Conservation (phyloP, 2,888 invertebrate species). For the Drosophila flavopinicola region DNA sequence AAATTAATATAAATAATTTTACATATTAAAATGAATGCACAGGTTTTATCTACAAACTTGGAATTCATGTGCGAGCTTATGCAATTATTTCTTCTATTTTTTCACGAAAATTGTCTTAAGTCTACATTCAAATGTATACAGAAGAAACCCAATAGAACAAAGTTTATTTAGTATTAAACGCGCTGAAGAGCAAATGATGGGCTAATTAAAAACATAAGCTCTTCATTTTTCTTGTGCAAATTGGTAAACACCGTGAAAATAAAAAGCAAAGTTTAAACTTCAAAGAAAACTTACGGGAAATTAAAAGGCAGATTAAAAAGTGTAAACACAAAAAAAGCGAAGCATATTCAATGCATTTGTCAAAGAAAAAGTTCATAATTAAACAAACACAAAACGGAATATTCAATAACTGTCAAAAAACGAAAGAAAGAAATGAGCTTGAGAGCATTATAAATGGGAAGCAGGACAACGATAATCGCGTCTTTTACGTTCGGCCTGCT, state of each 20-base stretch:
- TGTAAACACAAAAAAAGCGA: constrained; percentile 16
- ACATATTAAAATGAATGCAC: too few species aligned
- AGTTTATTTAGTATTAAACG: constrained; percentile 15
- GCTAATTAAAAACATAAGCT: constrained; percentile 72
- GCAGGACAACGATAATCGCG: constrained; percentile 66
- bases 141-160: background rate
- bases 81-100: too few species aligned
- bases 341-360: constrained; percentile 55
- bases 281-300: constrained; percentile 72
- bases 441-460: constrained; percentile 37
- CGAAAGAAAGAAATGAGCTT: constrained; percentile 11
- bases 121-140: background rate
- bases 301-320: constrained; percentile 75
- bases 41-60: too few species aligned
- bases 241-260: constrained; percentile 56
- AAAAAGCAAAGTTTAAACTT: constrained; percentile 67
- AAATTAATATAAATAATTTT: too few species aligned
- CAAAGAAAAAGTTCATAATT: constrained; percentile 76
- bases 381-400: constrained; percentile 78
- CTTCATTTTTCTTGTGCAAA: constrained; percentile 41
- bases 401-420: constrained; percentile 66
- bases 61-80: too few species aligned
- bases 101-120: background rate
- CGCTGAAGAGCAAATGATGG: constrained; percentile 42
- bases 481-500: constrained; percentile 39